Evolutionary conservation across 2,888 invertebrate genomes (phyloP).

Genomic region (Leptinotarsa haldemani): DNA sequence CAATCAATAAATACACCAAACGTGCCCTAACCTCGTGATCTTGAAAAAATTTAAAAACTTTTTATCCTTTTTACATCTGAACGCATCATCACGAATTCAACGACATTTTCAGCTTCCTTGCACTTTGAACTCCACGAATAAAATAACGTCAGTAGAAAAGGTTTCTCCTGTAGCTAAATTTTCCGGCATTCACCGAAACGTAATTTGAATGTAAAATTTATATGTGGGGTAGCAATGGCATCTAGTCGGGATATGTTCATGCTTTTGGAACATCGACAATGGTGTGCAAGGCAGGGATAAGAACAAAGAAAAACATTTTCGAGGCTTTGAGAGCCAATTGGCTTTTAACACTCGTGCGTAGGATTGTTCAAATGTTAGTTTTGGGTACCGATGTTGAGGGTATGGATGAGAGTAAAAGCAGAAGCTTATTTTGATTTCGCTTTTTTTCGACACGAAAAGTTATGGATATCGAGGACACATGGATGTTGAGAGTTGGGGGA

Average conservation of each 20-base stretch:
- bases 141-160: slow-evolving; percentile 1
- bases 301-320: slow-evolving; percentile 22
- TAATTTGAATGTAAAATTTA: slow-evolving; percentile 30
- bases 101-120: neutral
- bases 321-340: neutral
- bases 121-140: neutral
- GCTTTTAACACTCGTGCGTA: neutral
- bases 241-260: slow-evolving; percentile 16
- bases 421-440: neutral
- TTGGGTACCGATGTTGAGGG: neutral
- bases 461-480: too few species aligned
- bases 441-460: too few species aligned
- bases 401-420: neutral
- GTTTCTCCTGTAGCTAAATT: slow-evolving; percentile 6
- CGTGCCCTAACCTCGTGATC: too few species aligned
- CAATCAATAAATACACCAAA: too few species aligned
- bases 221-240: slow-evolving; percentile 22
- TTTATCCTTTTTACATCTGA: neutral
- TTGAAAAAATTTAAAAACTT: too few species aligned
- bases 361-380: neutral
- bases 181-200: slow-evolving; percentile 11
- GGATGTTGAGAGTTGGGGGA: too few species aligned
- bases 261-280: slow-evolving; percentile 20
- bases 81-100: neutral
- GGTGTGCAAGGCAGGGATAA: neutral